Evolutionary conservation across 2,113 vertebrate species (phyloP).

Genomic region (Datnioides undecimradiatus): DNA sequence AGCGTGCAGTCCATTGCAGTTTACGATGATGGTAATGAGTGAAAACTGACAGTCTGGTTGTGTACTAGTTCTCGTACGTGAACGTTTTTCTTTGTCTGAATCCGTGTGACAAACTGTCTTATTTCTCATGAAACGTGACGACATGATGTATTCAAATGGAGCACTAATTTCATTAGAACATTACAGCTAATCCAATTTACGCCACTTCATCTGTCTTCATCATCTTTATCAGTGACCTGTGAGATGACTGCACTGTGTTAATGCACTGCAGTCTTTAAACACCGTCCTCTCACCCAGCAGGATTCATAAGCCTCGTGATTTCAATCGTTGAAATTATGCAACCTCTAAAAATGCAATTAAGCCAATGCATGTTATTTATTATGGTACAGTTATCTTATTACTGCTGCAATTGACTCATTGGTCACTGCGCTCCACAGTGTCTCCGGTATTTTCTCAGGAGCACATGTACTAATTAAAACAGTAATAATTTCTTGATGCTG

Average conservation of each 20-base stretch:
- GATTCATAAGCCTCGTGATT: constrained; percentile 55
- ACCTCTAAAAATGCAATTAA: constrained; percentile 69
- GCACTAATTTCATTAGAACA: constrained; percentile 65
- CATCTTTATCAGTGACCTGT: constrained; percentile 72
- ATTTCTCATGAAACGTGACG: constrained; percentile 33
- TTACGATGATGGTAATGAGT: background rate
- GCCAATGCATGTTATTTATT: constrained; percentile 64
- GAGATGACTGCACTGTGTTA: constrained; percentile 55
- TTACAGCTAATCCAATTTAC: constrained; percentile 69
- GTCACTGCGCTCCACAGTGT: constrained; percentile 41
- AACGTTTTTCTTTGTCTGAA: constrained; percentile 14
- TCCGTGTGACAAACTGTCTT: constrained; percentile 24
- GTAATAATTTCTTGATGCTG: constrained; percentile 46
- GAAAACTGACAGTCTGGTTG: background rate
- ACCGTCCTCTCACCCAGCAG: constrained; percentile 24
- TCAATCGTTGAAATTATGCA: constrained; percentile 58
- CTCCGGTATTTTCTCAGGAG: constrained; percentile 41
- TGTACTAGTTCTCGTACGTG: background rate
- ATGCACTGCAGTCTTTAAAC: constrained; percentile 50
- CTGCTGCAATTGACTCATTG: constrained; percentile 61
- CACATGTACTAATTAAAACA: constrained; percentile 67
- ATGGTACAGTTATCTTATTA: constrained; percentile 55
- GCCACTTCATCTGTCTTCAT: constrained; percentile 70
- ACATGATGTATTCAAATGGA: constrained; percentile 36
- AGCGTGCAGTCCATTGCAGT: background rate